These are phyloP conservation scores for Lepus oiostolus DNA, from an alignment of 2,797 vertebrate species.

Conservation along the genomic window DNA sequence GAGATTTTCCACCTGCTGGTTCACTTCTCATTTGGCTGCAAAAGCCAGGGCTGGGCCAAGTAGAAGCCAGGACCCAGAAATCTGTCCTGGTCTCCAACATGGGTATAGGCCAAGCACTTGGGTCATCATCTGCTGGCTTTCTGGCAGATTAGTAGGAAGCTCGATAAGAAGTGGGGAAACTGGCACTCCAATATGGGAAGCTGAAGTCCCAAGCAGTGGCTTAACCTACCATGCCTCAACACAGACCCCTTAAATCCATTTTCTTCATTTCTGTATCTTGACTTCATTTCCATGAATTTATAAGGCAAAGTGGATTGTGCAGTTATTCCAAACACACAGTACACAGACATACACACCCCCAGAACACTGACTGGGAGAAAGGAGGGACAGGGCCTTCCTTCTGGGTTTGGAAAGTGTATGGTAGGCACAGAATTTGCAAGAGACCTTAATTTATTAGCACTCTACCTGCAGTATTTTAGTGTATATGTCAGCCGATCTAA, in stretches of 20 bases:
- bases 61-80: no score
- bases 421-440: not conserved
- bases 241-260: not conserved
- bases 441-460: not conserved
- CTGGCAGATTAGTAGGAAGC: no score
- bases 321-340: not conserved
- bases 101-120: no score
- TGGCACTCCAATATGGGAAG: no score
- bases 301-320: not conserved
- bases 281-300: not conserved
- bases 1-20: no score
- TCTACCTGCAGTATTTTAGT: conserved; percentile 4
- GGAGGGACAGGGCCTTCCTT: not conserved
- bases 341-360: not conserved
- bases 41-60: no score
- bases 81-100: no score
- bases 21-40: no score
- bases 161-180: no score
- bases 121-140: no score
- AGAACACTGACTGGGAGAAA: not conserved
- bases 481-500: not conserved
- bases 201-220: no score
- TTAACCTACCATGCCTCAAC: not conserved
- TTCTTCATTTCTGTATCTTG: not conserved
- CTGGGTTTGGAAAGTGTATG: not conserved